Evolutionary conservation across 2,797 vertebrate genomes (phyloP).

Genomic region (Micrastur ruficollis): DNA sequence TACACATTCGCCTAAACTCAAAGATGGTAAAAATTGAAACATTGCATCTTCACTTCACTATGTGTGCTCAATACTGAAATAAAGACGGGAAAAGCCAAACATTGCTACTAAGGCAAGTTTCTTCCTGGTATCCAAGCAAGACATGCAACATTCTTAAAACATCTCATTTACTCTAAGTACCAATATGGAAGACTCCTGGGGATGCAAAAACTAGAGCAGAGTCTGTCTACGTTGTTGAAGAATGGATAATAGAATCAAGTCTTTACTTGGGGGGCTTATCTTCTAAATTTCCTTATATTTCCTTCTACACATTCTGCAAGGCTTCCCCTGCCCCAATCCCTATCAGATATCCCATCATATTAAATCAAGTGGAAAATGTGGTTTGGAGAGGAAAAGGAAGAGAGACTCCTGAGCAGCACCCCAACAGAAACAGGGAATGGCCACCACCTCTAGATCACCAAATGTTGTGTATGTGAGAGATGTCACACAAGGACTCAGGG

Average conservation of each 20-base stretch:
- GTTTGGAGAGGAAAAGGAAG: not conserved
- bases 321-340: accelerated
- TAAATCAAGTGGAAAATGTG: not conserved
- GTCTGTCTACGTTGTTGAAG: not conserved
- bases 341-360: not conserved
- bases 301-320: not conserved
- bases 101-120: not conserved
- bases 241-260: not conserved
- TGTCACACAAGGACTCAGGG: not conserved
- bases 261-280: not conserved
- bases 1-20: not conserved
- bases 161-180: not conserved
- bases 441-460: not conserved
- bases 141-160: not conserved
- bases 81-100: not conserved
- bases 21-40: not conserved
- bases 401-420: not conserved
- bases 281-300: not conserved
- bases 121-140: not conserved
- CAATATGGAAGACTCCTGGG: not conserved
- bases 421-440: not conserved
- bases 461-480: not conserved
- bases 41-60: not conserved
- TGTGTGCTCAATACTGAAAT: not conserved
- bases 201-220: not conserved